Percentiles rank a stretch among this genome's conserved stretches.
These are phyloP conservation scores for Antheraea assamensis DNA, from an alignment of 2,888 invertebrate genomes.

Conservation along the genomic window DNA sequence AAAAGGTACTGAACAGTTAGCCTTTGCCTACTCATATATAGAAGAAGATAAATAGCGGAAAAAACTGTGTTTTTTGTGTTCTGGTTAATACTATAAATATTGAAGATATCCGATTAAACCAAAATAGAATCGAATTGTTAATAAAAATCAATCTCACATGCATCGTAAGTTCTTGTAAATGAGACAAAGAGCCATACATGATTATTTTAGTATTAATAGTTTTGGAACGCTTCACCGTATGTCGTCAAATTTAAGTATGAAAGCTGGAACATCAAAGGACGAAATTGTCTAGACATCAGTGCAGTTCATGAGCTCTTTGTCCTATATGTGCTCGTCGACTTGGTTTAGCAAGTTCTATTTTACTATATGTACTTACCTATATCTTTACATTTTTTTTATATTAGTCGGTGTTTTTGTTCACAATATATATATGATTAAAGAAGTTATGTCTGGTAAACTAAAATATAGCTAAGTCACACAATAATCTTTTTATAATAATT, in stretches of 20 bases:
- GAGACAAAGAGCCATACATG: constrained; percentile 24
- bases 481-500: too few species aligned
- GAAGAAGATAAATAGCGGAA: neutral
- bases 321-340: neutral
- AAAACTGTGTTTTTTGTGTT: neutral
- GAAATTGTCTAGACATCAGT: neutral
- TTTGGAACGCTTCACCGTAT: neutral
- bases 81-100: neutral
- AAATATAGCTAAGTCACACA: too few species aligned
- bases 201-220: constrained; percentile 9
- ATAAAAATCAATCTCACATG: neutral
- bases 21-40: too few species aligned
- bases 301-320: neutral
- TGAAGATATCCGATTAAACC: too few species aligned
- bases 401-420: neutral
- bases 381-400: too few species aligned
- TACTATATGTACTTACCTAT: too few species aligned
- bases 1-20: too few species aligned
- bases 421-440: too few species aligned
- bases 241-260: constrained; percentile 1
- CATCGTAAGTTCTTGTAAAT: constrained; percentile 1
- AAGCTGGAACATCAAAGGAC: constrained; percentile 1
- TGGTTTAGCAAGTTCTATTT: neutral
- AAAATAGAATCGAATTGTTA: neutral
- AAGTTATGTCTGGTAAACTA: too few species aligned